Evolutionary conservation across 1,140 invertebrate genomes (phyloP).

Genomic region (Saccostrea glomerata): DNA sequence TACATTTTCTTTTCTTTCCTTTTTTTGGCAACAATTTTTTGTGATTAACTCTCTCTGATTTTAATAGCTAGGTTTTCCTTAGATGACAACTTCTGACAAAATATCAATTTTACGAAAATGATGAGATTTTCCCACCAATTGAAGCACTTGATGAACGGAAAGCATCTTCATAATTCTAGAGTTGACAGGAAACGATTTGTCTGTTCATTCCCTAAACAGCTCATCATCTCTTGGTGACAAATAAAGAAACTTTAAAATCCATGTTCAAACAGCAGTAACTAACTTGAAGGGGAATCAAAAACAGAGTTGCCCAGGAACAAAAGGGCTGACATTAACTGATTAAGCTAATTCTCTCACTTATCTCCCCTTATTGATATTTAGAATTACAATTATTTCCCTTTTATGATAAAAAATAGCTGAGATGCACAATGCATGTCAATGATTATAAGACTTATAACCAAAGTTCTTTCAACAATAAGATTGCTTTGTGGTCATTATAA

Average conservation of each 20-base stretch:
- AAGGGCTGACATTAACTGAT: not conserved
- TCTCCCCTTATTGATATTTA: too few relatives aligned
- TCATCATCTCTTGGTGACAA: not conserved
- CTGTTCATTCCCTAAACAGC: not conserved
- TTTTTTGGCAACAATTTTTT: not conserved
- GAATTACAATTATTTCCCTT: not conserved
- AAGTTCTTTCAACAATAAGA: too few relatives aligned
- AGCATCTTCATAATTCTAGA: not conserved
- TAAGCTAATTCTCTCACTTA: too few relatives aligned
- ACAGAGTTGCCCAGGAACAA: not conserved
- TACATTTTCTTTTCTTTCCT: too few relatives aligned
- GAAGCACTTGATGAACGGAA: slow-evolving; percentile 15
- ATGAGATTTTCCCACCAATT: slow-evolving; percentile 26
- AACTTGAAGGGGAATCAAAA: not conserved
- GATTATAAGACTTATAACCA: too few relatives aligned
- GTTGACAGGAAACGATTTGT: slow-evolving; percentile 24
- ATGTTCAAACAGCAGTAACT: not conserved
- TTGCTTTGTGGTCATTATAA: too few relatives aligned
- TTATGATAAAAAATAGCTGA: not conserved
- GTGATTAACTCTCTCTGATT: not conserved
- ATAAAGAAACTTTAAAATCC: not conserved
- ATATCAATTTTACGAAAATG: not conserved
- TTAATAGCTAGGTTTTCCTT: not conserved
- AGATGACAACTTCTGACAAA: not conserved
- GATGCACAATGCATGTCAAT: too few relatives aligned